Conservation (phyloP, 2,113 vertebrate genomes). For the Drymodes brunneopygia region DNA sequence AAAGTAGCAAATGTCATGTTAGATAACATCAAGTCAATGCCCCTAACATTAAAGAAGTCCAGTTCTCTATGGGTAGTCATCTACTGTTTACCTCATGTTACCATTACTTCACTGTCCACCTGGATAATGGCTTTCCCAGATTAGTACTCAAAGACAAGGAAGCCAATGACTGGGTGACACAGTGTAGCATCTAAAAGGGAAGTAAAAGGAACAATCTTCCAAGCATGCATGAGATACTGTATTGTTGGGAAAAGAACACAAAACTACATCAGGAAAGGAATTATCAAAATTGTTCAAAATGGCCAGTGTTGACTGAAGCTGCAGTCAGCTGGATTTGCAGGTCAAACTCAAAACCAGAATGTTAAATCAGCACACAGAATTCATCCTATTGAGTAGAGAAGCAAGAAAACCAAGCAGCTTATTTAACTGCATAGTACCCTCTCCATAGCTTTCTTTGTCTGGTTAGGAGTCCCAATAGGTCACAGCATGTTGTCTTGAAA, state of each 20-base stretch:
- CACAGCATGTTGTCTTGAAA: background rate
- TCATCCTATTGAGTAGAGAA: background rate
- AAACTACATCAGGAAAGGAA: background rate
- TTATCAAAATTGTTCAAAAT: background rate
- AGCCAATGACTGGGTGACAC: background rate
- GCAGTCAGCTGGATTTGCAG: background rate
- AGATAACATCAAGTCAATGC: background rate
- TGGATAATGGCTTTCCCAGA: background rate
- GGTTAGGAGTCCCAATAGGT: background rate
- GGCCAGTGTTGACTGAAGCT: background rate
- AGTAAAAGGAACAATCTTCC: background rate
- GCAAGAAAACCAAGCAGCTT: background rate
- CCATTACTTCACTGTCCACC: background rate
- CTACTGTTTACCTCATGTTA: background rate
- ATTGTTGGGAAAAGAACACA: background rate
- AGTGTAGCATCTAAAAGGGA: background rate
- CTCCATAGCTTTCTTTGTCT: background rate
- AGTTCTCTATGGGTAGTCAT: background rate
- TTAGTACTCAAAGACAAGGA: background rate
- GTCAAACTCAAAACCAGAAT: background rate
- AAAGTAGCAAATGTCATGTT: background rate
- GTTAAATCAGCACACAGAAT: background rate
- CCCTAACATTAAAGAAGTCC: background rate
- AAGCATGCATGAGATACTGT: background rate
- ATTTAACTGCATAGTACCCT: background rate